Evolutionary conservation across 2,113 vertebrate species (phyloP).

Genomic region (Spilogale gracilis): DNA sequence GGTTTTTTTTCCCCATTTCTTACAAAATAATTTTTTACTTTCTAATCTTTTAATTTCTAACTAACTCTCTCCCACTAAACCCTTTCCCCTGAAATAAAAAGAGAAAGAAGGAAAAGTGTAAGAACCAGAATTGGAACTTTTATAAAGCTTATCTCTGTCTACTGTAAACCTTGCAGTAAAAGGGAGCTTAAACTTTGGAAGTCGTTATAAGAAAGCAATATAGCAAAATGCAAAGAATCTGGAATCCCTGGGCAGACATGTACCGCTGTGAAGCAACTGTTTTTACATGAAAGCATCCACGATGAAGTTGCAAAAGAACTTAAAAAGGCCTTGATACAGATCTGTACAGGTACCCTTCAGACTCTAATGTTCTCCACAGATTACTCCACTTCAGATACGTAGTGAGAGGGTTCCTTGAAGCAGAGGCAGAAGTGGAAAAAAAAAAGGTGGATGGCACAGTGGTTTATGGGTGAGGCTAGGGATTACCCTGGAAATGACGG

Average conservation of each 20-base stretch:
- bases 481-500: constrained; percentile 93
- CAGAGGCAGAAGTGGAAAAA: constrained; percentile 89
- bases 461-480: constrained; percentile 91
- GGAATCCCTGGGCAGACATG: not conserved
- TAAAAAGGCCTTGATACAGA: constrained; percentile 90
- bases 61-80: not conserved
- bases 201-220: not conserved
- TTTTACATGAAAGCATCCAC: constrained; percentile 92
- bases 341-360: constrained; percentile 91
- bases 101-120: not conserved
- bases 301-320: constrained; percentile 90
- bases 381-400: constrained; percentile 93
- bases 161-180: not conserved
- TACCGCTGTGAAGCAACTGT: constrained; percentile 31
- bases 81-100: constrained; percentile 10
- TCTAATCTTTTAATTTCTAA: too few relatives aligned
- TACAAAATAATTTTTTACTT: constrained; percentile 9
- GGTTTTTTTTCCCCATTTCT: not conserved
- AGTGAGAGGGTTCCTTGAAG: constrained; percentile 91
- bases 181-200: constrained; percentile 12
- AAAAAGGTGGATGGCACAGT: constrained; percentile 87
- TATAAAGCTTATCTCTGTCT: constrained; percentile 11
- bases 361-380: constrained; percentile 90
- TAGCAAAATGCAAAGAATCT: not conserved
- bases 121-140: constrained; percentile 7